These are phyloP conservation scores for Nixonia krombeini DNA, from an alignment of 1,140 invertebrate genomes.

Conservation along the genomic window DNA sequence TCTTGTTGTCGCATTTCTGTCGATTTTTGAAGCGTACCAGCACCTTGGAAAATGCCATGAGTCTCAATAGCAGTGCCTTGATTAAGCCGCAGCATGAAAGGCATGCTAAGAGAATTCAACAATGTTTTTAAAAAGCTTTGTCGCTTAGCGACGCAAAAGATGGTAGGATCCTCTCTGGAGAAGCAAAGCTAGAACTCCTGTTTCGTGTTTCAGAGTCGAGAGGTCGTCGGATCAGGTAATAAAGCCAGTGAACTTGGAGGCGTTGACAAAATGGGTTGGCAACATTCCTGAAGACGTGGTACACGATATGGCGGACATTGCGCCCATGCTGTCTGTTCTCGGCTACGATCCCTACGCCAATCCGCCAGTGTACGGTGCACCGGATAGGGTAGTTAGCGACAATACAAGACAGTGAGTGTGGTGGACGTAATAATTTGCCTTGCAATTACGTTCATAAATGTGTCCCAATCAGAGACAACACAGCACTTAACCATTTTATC, in stretches of 20 bases:
- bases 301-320: slow-evolving; percentile 90
- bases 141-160: slow-evolving; percentile 6
- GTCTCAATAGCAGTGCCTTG: too few species aligned
- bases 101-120: too few species aligned
- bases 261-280: slow-evolving; percentile 96
- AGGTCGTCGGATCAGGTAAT: slow-evolving; percentile 98
- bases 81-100: too few species aligned
- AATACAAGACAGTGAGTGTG: slow-evolving; percentile 75
- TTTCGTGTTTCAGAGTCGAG: slow-evolving; percentile 85
- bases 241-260: slow-evolving; percentile 97
- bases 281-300: slow-evolving; percentile 92
- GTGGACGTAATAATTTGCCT: too few species aligned
- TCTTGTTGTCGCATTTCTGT: too few species aligned
- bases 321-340: slow-evolving; percentile 91
- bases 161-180: slow-evolving; percentile 5
- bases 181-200: background rate
- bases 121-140: too few species aligned
- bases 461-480: too few species aligned
- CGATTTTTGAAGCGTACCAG: too few species aligned
- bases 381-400: slow-evolving; percentile 86
- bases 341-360: slow-evolving; percentile 96
- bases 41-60: too few species aligned
- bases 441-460: too few species aligned
- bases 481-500: too few species aligned
- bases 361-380: slow-evolving; percentile 92